phyloP scores from a whole-genome alignment of 2,113 vertebrate species.

The Cercocebus atys region DNA sequence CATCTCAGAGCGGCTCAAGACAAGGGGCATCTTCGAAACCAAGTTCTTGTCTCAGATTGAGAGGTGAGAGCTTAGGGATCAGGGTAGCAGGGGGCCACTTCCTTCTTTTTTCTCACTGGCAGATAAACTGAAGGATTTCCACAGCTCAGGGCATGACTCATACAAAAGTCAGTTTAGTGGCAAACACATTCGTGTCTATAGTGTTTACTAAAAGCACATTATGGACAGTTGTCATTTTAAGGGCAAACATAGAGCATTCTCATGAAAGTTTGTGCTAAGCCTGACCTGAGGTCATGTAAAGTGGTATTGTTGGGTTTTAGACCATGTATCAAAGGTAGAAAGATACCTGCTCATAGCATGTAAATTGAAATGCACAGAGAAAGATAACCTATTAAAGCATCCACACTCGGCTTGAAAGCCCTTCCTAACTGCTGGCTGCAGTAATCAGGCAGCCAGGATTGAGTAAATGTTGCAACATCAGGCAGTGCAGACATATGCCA shows the following conservation, averaged over 20 bases:
- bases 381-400: neutral
- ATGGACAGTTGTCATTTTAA: neutral
- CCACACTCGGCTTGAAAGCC: neutral
- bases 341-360: neutral
- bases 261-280: neutral
- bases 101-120: neutral
- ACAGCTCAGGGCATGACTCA: neutral
- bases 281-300: neutral
- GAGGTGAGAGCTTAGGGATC: conserved; percentile 84
- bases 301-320: neutral
- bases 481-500: neutral
- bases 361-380: neutral
- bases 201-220: neutral
- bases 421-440: neutral
- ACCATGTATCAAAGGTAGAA: neutral
- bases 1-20: conserved; percentile 96
- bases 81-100: neutral
- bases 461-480: neutral
- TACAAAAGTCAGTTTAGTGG: neutral
- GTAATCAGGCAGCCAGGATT: neutral
- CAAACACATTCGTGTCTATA: neutral
- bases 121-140: neutral
- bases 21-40: conserved; percentile 95
- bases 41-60: conserved; percentile 98
- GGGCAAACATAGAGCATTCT: neutral